Evolutionary conservation across 2,888 invertebrate species (phyloP), one percentile per base, ranked within the genome.

Genomic region (Agrenia bidenticulata): DNA sequence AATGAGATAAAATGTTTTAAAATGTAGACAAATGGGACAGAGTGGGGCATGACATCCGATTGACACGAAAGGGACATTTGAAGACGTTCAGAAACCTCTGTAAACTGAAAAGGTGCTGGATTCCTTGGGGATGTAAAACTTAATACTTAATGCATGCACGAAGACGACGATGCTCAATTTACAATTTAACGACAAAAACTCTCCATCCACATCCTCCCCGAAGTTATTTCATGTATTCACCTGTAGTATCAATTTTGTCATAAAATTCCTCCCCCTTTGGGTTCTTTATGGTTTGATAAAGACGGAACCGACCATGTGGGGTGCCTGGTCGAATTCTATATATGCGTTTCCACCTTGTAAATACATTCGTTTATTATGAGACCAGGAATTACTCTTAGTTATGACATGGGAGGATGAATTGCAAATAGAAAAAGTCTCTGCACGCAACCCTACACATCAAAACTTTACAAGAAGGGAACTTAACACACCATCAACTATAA

Each of bases 251-350:
- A 62, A 62, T 62, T 62, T 56, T 62, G 62, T 62, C 62, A 62
- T 62, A 62, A 62, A 62, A 62, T 56, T 42, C 55, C 55, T 62
- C 56, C 55, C n/a, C 55, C 45, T 54, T 55, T 41, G 55, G 55
- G 49, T 62, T 56, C 62, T 62, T 56, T 62, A 62, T 62, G 56
- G 56, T 56, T 62, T 56, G 45, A 62, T 62, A 62, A 45, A 62
- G 27, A 55, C 9, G 32, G 23, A 51, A 51, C 51, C 51, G 51
- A 51, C 21, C 51, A 13, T 7, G 23, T 23, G 45, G n/a, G 45
- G n/a, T 45, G 17, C n/a, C n/a, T n/a, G n/a, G n/a, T 39, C 39
- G n/a, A n/a, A n/a, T n/a, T n/a, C n/a, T n/a, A n/a, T n/a, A n/a
- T n/a, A 32, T 32, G 32, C 4, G 4, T 7, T 32, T 32, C 32